A percentile compares a stretch with the other conserved stretches of the same genome.
Evolutionary conservation across 2,797 vertebrate genomes (phyloP).

Genomic region (Leptodactylus fallax): DNA sequence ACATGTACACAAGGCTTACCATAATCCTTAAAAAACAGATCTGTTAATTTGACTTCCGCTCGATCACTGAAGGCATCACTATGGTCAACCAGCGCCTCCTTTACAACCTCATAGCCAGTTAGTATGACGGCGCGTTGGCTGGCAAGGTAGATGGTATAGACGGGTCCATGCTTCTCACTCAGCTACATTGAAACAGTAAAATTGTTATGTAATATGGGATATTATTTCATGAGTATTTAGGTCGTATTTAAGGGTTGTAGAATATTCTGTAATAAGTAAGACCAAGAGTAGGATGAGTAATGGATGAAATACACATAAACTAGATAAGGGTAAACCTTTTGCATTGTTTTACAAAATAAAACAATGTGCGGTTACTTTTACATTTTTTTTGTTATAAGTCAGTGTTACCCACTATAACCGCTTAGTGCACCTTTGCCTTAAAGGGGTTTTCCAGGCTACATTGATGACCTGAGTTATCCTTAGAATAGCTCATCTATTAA

Average conservation of each 20-base stretch:
- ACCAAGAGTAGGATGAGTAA: too few relatives aligned
- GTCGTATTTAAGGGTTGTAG: not conserved
- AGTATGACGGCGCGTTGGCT: slow-evolving; percentile 70
- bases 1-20: not conserved
- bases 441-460: too few relatives aligned
- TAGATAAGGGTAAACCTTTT: too few relatives aligned
- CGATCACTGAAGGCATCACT: slow-evolving; percentile 74
- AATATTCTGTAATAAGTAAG: not conserved
- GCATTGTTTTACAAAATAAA: too few relatives aligned
- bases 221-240: not conserved
- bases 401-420: too few relatives aligned
- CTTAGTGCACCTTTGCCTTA: too few relatives aligned
- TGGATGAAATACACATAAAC: too few relatives aligned
- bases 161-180: slow-evolving; percentile 75
- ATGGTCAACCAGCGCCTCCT: slow-evolving; percentile 75
- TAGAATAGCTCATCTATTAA: too few relatives aligned
- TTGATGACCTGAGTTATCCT: too few relatives aligned
- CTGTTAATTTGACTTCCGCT: not conserved
- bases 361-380: too few relatives aligned
- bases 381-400: too few relatives aligned
- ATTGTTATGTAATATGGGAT: not conserved
- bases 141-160: slow-evolving; percentile 75
- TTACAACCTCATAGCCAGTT: slow-evolving; percentile 73
- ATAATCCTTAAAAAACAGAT: slow-evolving; percentile 43
- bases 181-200: slow-evolving; percentile 65